These are phyloP conservation scores for Eustalomyia histrio DNA, from an alignment of 2,888 invertebrate species.

Conservation along the genomic window DNA sequence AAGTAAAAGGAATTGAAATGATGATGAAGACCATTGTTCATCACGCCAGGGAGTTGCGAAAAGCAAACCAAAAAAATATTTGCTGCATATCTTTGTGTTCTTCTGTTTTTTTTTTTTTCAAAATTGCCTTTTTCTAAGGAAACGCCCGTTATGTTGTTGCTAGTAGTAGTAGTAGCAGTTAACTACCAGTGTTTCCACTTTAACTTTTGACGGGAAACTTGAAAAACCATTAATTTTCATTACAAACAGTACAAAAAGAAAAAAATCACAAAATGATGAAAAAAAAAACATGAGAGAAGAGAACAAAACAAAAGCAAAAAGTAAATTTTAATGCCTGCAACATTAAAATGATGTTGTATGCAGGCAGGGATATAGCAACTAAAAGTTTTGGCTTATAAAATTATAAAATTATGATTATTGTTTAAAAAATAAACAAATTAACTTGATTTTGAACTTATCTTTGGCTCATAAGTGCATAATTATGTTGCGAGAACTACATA, in stretches of 20 bases:
- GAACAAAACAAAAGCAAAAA: too few species aligned
- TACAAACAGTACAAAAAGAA: slow-evolving; percentile 37
- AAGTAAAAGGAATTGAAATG: slow-evolving; percentile 49
- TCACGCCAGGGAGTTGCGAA: slow-evolving; percentile 35
- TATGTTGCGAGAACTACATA: too few species aligned
- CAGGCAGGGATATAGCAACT: too few species aligned
- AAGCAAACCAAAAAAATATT: slow-evolving; percentile 12
- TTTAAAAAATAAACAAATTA: too few species aligned
- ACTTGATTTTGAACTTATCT: too few species aligned
- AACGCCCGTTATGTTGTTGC: slow-evolving; percentile 44
- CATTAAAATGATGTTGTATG: too few species aligned
- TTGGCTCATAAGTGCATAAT: too few species aligned
- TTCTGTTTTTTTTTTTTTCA: slow-evolving; percentile 16
- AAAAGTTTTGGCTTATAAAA: too few species aligned
- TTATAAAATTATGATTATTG: too few species aligned
- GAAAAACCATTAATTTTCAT: slow-evolving; percentile 66
- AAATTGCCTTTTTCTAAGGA: slow-evolving; percentile 28
- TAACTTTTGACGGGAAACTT: slow-evolving; percentile 56
- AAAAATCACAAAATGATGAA: slow-evolving; percentile 10
- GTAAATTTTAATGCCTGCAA: too few species aligned
- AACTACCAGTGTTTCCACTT: slow-evolving; percentile 61
- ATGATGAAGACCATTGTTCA: slow-evolving; percentile 61
- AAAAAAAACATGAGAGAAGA: not conserved
- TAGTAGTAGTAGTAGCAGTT: slow-evolving; percentile 52
- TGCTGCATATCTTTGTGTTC: not conserved